These are phyloP conservation scores for Neoarius graeffei DNA, from an alignment of 2,113 vertebrate species.

Conservation along the genomic window DNA sequence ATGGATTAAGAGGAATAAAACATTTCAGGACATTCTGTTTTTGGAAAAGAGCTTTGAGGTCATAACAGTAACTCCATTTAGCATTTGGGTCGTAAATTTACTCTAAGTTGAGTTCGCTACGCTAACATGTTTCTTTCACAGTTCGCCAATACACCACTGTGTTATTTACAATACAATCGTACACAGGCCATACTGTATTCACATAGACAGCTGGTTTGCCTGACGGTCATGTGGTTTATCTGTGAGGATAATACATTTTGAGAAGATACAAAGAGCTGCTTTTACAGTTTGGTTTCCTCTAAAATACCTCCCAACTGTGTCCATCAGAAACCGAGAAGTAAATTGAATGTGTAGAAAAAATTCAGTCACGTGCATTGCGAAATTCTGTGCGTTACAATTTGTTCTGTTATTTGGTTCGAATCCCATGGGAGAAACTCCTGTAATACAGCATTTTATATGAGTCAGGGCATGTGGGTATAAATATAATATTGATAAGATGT, in stretches of 20 bases:
- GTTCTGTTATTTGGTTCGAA: background rate
- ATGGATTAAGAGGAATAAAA: background rate
- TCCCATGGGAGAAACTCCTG: background rate
- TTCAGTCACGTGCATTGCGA: background rate
- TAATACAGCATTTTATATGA: background rate
- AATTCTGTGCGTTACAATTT: background rate
- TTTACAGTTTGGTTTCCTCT: background rate
- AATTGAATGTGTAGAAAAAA: too few species aligned
- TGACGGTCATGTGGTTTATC: background rate
- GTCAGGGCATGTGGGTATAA: background rate
- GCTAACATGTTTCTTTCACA: background rate
- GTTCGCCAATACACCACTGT: background rate
- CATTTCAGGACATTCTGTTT: background rate
- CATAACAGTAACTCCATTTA: too few species aligned
- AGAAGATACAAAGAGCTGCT: background rate
- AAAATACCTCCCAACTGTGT: background rate
- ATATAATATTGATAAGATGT: background rate
- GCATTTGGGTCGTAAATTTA: background rate
- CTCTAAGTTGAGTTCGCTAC: too few species aligned
- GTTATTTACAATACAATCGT: background rate
- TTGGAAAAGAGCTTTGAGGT: too few species aligned
- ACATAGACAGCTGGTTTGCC: background rate
- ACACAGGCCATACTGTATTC: background rate
- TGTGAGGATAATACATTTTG: background rate
- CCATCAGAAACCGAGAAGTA: background rate